Evolutionary conservation across 1,140 invertebrate species (phyloP).

Genomic region (Cheumatopsyche charites): DNA sequence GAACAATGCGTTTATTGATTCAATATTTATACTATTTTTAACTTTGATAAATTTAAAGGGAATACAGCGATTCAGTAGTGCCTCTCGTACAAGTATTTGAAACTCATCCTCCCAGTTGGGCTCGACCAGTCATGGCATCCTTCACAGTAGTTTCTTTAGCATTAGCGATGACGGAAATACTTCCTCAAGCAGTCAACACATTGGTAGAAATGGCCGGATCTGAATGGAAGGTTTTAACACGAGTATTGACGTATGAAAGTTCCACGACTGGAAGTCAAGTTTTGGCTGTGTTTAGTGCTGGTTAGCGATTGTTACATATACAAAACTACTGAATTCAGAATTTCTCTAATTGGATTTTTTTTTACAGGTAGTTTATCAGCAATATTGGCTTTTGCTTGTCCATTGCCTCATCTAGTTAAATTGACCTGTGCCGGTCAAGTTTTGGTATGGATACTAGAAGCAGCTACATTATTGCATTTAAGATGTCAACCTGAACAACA

Average conservation of each 20-base stretch:
- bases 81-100: constrained; percentile 68
- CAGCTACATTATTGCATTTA: constrained; percentile 57
- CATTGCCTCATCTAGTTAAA: constrained; percentile 62
- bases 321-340: background rate
- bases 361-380: constrained; percentile 68
- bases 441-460: constrained; percentile 57
- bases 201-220: constrained; percentile 66
- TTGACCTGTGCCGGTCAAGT: constrained; percentile 60
- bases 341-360: constrained; percentile 16
- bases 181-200: constrained; percentile 64
- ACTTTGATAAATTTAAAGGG: constrained; percentile 30
- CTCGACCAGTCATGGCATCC: constrained; percentile 66
- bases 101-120: constrained; percentile 65
- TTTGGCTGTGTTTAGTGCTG: constrained; percentile 69
- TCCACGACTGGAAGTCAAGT: constrained; percentile 69
- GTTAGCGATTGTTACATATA: constrained; percentile 50
- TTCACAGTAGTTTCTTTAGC: constrained; percentile 66
- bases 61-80: constrained; percentile 60
- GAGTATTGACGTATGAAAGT: constrained; percentile 69
- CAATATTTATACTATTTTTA: background rate
- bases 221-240: constrained; percentile 69
- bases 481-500: constrained; percentile 57
- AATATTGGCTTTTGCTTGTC: constrained; percentile 71
- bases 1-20: too few species aligned
- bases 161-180: constrained; percentile 66